Percentiles rank a stretch among this genome's conserved stretches.
These are phyloP conservation scores for Ips nitidus DNA, from an alignment of 1,140 invertebrate genomes.

Conservation along the genomic window DNA sequence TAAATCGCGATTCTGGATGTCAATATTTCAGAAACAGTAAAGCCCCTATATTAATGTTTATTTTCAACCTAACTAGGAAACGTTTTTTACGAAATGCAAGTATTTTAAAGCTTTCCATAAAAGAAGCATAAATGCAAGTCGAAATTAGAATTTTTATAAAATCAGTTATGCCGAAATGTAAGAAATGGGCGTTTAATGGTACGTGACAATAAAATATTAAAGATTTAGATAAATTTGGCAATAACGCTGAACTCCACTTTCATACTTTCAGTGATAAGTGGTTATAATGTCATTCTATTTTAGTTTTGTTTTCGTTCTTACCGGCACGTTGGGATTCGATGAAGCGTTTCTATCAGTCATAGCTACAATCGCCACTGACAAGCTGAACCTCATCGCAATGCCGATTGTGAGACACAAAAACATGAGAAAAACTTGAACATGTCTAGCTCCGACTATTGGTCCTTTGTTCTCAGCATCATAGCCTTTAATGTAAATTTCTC, in stretches of 20 bases:
- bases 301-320: conserved; percentile 37
- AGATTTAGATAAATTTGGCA: background rate
- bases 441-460: conserved; percentile 61
- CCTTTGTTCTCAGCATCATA: background rate
- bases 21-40: too few species aligned
- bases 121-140: too few species aligned
- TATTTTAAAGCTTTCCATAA: too few species aligned
- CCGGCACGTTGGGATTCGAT: conserved; percentile 45
- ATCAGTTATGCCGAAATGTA: too few species aligned
- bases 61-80: too few species aligned
- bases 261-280: background rate
- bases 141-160: too few species aligned
- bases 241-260: background rate
- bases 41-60: too few species aligned
- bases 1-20: too few species aligned
- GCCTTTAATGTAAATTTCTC: background rate
- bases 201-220: background rate
- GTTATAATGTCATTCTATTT: background rate
- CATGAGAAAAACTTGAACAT: conserved; percentile 64
- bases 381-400: conserved; percentile 66
- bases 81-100: too few species aligned
- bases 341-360: conserved; percentile 60
- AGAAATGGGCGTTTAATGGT: too few species aligned
- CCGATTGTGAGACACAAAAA: conserved; percentile 65
- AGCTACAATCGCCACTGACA: conserved; percentile 72